These are phyloP conservation scores for Gastrophysa polygoni DNA, from an alignment of 2,888 invertebrate genomes.

Conservation along the genomic window DNA sequence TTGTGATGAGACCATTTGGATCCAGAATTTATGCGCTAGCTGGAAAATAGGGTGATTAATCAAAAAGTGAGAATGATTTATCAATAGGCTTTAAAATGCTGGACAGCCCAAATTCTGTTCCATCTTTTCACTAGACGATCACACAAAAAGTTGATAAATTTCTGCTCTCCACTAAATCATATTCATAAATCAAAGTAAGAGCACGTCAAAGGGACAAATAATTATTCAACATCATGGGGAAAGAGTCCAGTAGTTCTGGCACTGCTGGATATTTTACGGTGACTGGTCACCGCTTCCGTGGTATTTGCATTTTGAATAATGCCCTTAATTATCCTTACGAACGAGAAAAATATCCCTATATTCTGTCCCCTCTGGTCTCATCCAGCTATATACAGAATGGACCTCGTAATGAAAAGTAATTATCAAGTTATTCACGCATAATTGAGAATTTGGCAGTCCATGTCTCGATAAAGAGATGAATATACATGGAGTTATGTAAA, in stretches of 20 bases:
- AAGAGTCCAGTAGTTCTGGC: slow-evolving; percentile 39
- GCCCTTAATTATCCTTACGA: slow-evolving; percentile 34
- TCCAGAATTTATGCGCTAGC: not conserved
- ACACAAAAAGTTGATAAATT: slow-evolving; percentile 16
- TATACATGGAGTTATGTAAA: no score
- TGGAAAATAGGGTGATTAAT: not conserved
- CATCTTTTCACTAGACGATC: slow-evolving; percentile 11
- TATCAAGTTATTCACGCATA: slow-evolving; percentile 15
- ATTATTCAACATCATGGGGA: slow-evolving; percentile 53
- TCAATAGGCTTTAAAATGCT: not conserved
- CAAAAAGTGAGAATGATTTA: not conserved
- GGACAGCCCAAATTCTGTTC: not conserved
- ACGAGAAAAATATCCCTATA: slow-evolving; percentile 31
- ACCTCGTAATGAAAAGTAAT: slow-evolving; percentile 4
- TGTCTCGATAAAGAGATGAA: no score
- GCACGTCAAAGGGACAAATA: slow-evolving; percentile 55
- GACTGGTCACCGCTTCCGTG: slow-evolving; percentile 34
- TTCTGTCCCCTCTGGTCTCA: slow-evolving; percentile 6
- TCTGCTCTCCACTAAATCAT: slow-evolving; percentile 20
- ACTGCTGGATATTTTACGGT: slow-evolving; percentile 38
- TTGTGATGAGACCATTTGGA: no score
- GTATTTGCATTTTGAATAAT: slow-evolving; percentile 38
- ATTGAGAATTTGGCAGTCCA: slow-evolving; percentile 1
- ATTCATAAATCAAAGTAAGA: slow-evolving; percentile 34
- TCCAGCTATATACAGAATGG: slow-evolving; percentile 4